phyloP scores from a whole-genome alignment of 2,113 vertebrate species.

The Crotalus viridis region DNA sequence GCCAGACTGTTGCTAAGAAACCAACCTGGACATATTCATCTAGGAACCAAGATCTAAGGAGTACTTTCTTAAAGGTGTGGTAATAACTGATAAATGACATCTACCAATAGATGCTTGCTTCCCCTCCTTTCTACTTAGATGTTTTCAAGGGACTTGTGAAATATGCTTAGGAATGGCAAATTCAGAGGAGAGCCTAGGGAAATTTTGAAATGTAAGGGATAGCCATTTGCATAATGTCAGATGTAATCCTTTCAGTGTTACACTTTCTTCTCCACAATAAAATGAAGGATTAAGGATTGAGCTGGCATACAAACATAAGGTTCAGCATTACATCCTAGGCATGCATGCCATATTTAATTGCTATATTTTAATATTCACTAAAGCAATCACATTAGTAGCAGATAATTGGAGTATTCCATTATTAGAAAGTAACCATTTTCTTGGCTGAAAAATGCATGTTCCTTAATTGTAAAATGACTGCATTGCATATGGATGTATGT shows the following conservation, averaged over 20 bases:
- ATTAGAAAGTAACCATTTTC: background rate
- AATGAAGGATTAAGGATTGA: background rate
- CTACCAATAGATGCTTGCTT: background rate
- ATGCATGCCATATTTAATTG: background rate
- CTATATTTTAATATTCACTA: background rate
- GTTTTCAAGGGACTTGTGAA: background rate
- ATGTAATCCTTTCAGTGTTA: background rate
- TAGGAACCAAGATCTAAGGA: background rate
- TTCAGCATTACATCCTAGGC: background rate
- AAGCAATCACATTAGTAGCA: background rate
- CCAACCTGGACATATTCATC: background rate
- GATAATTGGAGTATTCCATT: background rate
- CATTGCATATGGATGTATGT: background rate
- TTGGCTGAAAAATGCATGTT: background rate
- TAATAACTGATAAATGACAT: background rate
- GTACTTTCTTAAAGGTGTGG: background rate
- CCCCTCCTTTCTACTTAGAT: background rate
- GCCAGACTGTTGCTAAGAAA: background rate
- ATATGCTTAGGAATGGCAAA: background rate
- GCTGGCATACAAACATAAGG: background rate
- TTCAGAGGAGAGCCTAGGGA: background rate
- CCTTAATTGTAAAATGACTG: background rate
- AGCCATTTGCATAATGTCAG: background rate
- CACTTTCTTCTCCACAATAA: background rate
- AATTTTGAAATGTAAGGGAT: background rate